Evolutionary conservation across 2,113 vertebrate species (phyloP), one percentile per base, ranked within the genome.

Genomic region (Lynx canadensis): DNA sequence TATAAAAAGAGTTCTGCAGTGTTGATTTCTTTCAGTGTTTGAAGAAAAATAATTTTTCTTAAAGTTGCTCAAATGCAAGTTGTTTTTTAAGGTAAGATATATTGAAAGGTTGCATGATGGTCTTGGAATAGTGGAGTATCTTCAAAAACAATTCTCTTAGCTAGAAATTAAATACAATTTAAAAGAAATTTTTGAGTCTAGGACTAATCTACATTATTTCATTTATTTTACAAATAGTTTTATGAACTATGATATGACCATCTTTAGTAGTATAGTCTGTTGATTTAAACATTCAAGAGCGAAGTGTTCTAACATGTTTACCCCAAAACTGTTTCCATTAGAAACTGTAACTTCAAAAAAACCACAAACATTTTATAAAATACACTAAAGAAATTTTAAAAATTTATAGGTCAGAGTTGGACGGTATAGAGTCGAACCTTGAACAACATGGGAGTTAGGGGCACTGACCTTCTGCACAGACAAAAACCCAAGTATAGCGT

Each of bases 191-290:
- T 94, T 86, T 50, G 71, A 92, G 3, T 63, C 19, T 0, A 50
- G 38, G 71, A 69, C 36, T 69, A 80, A 57, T 1, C 19, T 9
- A 0, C 8, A 29, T 13, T 84, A 1, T 88, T 45, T 45, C 16
- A 96, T 45, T 89, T 38, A 97, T 29, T 89, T 92, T 69, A 68
- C 38, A 82, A 69, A 50, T 65, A 91, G 31, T 29, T 94, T 97
- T 57, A 79, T 92, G 73, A 97, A 73, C 12, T 69, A 84, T 81
- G 48, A 41, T 71, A 60, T 86, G 52, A 92, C 38, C 93, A 45
- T 85, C n/a, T 87, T 68, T 68, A 74, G 11, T 0, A 86, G n/a
- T 66, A 48, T 66, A 90, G 80, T 81, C 66, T 96, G 50, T 83
- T 66, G 78, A 80, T 95, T 90, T 96, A 76, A 4, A 5, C 36